Evolutionary conservation across 2,888 invertebrate species (phyloP), one percentile per base, ranked within the genome.

Genomic region (Lepidocyrtoides sp.): DNA sequence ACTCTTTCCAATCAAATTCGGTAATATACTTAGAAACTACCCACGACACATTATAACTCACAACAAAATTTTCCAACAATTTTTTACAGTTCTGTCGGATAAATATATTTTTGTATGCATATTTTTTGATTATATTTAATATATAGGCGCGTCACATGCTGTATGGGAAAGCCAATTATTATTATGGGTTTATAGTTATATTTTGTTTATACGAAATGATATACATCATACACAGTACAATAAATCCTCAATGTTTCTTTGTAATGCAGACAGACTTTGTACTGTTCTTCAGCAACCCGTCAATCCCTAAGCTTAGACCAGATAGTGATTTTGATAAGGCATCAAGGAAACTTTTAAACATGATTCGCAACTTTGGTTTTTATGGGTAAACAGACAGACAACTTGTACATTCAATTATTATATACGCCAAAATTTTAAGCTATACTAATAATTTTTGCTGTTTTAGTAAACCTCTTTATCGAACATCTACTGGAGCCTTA

Each of bases 371-470:
- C 12, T 89, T 89, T 84, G 75, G 83, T 7, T 20, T 0, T 10
- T 77, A 72, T 17, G 89, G 89, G 89, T 89, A 81, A 54, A 23
- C 1, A n/a, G n/a, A n/a, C n/a, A n/a, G n/a, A n/a, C n/a, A n/a
- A n/a, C n/a, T n/a, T n/a, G n/a, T n/a, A n/a, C n/a, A n/a, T n/a
- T n/a, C n/a, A n/a, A n/a, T n/a, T n/a, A n/a, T n/a, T n/a, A n/a
- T n/a, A n/a, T n/a, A 36, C 36, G 7, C 7, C 7, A 36, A 20
- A 81, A 3, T 63, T 23, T 66, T 84, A 51, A 17, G 20, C 26
- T 60, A 20, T n/a, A n/a, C n/a, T n/a, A n/a, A n/a, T n/a, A n/a
- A n/a, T n/a, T n/a, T n/a, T n/a, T 69, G 32, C 5, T 10, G 17
- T 20, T 20, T 20, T 23, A 87, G 86, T 12, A 77, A 77, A 29